Conservation (phyloP, 2,888 invertebrate genomes). For the Volucella zonaria region DNA sequence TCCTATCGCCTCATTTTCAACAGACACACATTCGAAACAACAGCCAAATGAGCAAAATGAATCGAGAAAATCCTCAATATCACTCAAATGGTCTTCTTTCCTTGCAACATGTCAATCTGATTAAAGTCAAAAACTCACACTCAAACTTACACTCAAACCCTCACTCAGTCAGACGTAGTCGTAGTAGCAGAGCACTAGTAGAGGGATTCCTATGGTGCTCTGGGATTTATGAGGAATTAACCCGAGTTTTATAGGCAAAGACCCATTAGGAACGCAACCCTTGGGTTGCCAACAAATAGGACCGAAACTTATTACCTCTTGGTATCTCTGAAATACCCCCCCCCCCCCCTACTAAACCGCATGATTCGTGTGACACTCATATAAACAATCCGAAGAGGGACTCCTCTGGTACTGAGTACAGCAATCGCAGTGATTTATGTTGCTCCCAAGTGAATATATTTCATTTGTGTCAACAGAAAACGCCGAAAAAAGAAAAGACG, state of each 20-base stretch:
- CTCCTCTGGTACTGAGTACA: neutral
- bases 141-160: constrained; percentile 1
- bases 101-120: too few species aligned
- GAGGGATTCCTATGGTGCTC: constrained; percentile 2
- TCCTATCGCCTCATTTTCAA: neutral
- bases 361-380: neutral
- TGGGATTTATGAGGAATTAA: constrained; percentile 72
- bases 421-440: constrained; percentile 65
- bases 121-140: too few species aligned
- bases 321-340: constrained; percentile 3
- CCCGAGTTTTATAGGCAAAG: constrained; percentile 61
- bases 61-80: too few species aligned
- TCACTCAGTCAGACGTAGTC: neutral
- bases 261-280: constrained; percentile 64
- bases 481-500: constrained; percentile 15
- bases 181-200: neutral
- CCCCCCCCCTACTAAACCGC: neutral
- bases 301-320: constrained; percentile 57
- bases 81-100: too few species aligned
- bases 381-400: constrained; percentile 57
- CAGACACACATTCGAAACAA: constrained; percentile 1
- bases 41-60: too few species aligned
- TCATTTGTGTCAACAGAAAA: constrained; percentile 66
- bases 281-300: constrained; percentile 43
- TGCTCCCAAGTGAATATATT: constrained; percentile 72